A percentile compares a stretch with the other conserved stretches of the same genome.
Conservation (phyloP, 2,113 vertebrate species). For the Ictalurus punctatus region DNA sequence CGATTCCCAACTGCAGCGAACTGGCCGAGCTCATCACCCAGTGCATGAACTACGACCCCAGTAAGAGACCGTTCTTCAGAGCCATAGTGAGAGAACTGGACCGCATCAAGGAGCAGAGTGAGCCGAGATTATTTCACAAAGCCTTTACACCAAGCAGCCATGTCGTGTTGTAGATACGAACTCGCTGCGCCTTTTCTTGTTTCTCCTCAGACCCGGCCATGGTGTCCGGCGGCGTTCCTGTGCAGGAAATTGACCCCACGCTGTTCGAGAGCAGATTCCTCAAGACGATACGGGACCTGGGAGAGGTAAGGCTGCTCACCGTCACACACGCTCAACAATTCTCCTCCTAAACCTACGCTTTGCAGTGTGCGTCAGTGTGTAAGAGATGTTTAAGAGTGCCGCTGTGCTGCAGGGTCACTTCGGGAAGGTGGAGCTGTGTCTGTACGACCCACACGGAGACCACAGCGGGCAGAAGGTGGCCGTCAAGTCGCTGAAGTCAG, state of each 20-base stretch:
- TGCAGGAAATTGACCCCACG: constrained; percentile 79
- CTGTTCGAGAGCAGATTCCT: constrained; percentile 84
- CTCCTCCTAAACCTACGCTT: not conserved
- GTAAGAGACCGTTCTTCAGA: constrained; percentile 84
- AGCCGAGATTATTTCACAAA: constrained; percentile 27
- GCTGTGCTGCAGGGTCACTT: constrained; percentile 78
- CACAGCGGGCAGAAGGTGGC: constrained; percentile 84
- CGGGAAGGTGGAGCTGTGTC: constrained; percentile 85
- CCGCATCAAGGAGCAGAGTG: constrained; percentile 83
- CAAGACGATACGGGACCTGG: constrained; percentile 79
- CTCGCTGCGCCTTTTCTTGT: not conserved
- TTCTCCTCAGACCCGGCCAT: constrained; percentile 40
- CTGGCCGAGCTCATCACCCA: constrained; percentile 84
- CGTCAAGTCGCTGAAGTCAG: constrained; percentile 84
- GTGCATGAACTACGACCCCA: constrained; percentile 87
- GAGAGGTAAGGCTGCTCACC: constrained; percentile 70
- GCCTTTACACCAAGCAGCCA: not conserved
- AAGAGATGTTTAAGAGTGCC: not conserved
- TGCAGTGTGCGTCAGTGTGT: not conserved
- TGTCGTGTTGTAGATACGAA: not conserved
- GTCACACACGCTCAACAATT: not conserved
- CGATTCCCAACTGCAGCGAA: constrained; percentile 79
- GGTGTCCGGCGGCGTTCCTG: constrained; percentile 56
- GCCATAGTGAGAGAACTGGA: constrained; percentile 88
- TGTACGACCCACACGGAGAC: constrained; percentile 83